These are phyloP conservation scores for Cyprinella venusta DNA, from an alignment of 2,797 vertebrate species.

Conservation along the genomic window DNA sequence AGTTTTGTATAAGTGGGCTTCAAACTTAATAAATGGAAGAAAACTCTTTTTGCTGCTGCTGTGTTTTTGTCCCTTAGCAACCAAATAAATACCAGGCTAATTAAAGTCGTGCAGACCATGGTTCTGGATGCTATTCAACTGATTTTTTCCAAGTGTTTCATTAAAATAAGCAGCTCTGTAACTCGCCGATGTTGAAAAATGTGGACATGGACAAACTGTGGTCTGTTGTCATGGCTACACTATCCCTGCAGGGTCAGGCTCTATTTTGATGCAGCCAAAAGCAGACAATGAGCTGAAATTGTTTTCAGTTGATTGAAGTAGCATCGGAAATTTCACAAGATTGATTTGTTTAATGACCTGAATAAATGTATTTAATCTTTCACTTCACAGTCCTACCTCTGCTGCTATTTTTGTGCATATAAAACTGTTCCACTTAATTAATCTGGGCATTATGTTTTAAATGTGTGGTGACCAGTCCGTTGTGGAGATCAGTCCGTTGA, in stretches of 20 bases:
- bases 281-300: slow-evolving; percentile 19
- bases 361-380: slow-evolving; percentile 12
- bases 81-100: slow-evolving; percentile 14
- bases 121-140: slow-evolving; percentile 8
- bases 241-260: slow-evolving; percentile 25
- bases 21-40: slow-evolving; percentile 81
- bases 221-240: slow-evolving; percentile 41
- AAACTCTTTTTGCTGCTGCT: slow-evolving; percentile 53
- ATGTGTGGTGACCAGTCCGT: too few species aligned
- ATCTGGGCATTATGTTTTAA: background rate
- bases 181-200: slow-evolving; percentile 10
- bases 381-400: background rate
- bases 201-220: background rate
- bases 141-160: slow-evolving; percentile 12
- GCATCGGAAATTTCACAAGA: background rate
- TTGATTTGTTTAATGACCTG: background rate
- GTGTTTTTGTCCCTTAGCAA: slow-evolving; percentile 31
- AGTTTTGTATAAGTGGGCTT: slow-evolving; percentile 83
- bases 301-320: background rate
- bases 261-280: background rate
- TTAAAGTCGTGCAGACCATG: slow-evolving; percentile 1
- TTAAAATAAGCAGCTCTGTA: slow-evolving; percentile 3
- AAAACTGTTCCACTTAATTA: background rate
- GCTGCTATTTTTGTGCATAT: slow-evolving; percentile 1
- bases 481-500: background rate